Evolutionary conservation across 2,113 vertebrate genomes (phyloP).

Genomic region (Chelonoidis abingdonii): DNA sequence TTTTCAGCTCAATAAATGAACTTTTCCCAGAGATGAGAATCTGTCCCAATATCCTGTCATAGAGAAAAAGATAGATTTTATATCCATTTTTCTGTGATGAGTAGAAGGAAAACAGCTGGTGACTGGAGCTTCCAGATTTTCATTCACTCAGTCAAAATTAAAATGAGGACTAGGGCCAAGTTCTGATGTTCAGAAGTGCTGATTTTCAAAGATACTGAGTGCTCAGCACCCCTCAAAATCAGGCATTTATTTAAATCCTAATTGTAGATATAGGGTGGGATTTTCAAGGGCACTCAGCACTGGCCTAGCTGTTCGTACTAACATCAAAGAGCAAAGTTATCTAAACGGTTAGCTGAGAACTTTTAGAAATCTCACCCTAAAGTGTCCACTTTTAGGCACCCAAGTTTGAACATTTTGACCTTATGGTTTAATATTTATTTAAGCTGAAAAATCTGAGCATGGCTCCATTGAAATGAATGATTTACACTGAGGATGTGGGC

Average conservation of each 20-base stretch:
- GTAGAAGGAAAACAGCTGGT: neutral
- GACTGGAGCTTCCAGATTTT: neutral
- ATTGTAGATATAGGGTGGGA: neutral
- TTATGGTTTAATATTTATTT: neutral
- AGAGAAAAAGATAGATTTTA: neutral
- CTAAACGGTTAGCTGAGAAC: neutral
- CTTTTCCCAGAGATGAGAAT: neutral
- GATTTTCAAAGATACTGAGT: neutral
- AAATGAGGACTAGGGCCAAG: neutral
- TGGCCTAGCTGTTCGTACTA: neutral
- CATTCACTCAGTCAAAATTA: neutral
- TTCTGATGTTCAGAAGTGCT: neutral
- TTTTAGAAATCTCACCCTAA: neutral
- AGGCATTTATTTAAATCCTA: neutral
- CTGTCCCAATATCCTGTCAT: neutral
- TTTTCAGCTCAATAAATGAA: neutral
- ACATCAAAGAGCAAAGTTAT: neutral
- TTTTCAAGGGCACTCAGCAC: neutral
- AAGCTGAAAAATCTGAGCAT: neutral
- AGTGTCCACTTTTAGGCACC: neutral
- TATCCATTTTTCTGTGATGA: neutral
- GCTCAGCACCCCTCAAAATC: neutral
- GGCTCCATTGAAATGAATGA: neutral
- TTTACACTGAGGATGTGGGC: neutral
- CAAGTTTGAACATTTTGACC: neutral